Percentiles rank a stretch among this genome's conserved stretches.
These are phyloP conservation scores for Coracias cyanogaster DNA, from an alignment of 2,797 vertebrate genomes.

Conservation along the genomic window DNA sequence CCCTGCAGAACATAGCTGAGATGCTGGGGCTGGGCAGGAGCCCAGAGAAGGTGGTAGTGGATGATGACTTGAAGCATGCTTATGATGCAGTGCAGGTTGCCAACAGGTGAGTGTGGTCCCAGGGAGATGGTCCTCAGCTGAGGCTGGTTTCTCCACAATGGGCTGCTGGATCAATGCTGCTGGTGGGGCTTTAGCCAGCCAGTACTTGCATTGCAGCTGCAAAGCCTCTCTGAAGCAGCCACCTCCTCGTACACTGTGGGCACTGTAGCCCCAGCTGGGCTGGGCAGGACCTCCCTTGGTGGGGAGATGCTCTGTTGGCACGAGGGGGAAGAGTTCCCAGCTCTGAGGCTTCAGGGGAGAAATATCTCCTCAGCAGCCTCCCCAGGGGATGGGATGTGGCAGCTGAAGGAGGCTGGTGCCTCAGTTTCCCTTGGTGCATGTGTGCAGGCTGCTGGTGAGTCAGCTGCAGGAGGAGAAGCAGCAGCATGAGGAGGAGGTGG, in stretches of 20 bases:
- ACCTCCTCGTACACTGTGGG: accelerated
- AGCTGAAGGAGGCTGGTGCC: neutral
- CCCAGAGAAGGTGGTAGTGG: constrained; percentile 49
- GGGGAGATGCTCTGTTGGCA: neutral
- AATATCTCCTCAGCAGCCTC: neutral
- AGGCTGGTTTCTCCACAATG: neutral
- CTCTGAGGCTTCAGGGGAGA: neutral
- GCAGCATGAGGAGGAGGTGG: neutral
- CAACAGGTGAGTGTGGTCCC: constrained; percentile 80
- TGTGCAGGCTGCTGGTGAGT: neutral
- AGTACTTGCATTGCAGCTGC: accelerated
- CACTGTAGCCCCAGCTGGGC: neutral
- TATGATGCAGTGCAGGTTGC: constrained; percentile 83
- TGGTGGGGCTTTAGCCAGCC: neutral
- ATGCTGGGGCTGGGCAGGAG: constrained; percentile 80
- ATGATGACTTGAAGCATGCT: constrained; percentile 79
- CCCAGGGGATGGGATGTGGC: neutral
- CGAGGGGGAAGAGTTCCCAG: no score
- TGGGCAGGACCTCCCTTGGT: no score
- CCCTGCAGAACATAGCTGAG: constrained; percentile 76
- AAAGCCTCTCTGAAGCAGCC: neutral
- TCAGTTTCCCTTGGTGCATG: neutral
- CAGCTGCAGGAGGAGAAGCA: constrained; percentile 19
- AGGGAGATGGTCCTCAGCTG: neutral
- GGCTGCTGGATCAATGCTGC: neutral